Percentiles rank a stretch among this genome's conserved stretches.
Conservation (phyloP, 2,888 invertebrate genomes). For the Perizoma affinitatum region DNA sequence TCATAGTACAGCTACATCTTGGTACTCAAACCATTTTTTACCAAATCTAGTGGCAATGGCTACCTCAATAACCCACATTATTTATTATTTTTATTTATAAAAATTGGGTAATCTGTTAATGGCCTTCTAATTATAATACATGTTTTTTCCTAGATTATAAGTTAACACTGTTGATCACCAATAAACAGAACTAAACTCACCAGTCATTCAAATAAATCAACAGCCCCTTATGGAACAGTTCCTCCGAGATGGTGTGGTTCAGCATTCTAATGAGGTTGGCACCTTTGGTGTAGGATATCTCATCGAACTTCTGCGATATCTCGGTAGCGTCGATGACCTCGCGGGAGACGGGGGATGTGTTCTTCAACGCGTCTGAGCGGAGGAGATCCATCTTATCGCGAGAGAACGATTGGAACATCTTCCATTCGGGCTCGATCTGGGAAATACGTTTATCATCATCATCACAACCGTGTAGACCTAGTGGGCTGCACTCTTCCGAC, state of each 20-base stretch:
- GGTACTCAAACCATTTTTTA: too few species aligned
- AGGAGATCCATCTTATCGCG: slow-evolving; percentile 83
- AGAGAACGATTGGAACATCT: slow-evolving; percentile 80
- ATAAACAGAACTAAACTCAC: slow-evolving; percentile 58
- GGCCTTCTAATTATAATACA: too few species aligned
- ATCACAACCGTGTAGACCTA: too few species aligned
- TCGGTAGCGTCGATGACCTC: slow-evolving; percentile 79
- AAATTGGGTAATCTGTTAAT: too few species aligned
- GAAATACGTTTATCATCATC: background rate
- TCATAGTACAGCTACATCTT: too few species aligned
- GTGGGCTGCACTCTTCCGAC: too few species aligned
- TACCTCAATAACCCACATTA: too few species aligned
- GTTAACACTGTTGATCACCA: too few species aligned
- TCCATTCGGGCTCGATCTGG: slow-evolving; percentile 84
- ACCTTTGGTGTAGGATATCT: slow-evolving; percentile 83
- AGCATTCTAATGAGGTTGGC: slow-evolving; percentile 85
- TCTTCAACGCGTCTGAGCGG: slow-evolving; percentile 79
- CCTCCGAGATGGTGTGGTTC: slow-evolving; percentile 80
- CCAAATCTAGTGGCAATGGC: too few species aligned
- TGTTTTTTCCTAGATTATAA: too few species aligned
- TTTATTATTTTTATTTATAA: too few species aligned
- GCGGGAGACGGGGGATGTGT: slow-evolving; percentile 82
- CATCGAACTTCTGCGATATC: slow-evolving; percentile 85
- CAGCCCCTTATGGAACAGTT: slow-evolving; percentile 80
- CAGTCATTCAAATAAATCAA: slow-evolving; percentile 81